These are phyloP conservation scores for Pseudorhiza aurosa DNA, from an alignment of 30 jellyfish, hydroid and myxozoan genomes.

Conservation along the genomic window DNA sequence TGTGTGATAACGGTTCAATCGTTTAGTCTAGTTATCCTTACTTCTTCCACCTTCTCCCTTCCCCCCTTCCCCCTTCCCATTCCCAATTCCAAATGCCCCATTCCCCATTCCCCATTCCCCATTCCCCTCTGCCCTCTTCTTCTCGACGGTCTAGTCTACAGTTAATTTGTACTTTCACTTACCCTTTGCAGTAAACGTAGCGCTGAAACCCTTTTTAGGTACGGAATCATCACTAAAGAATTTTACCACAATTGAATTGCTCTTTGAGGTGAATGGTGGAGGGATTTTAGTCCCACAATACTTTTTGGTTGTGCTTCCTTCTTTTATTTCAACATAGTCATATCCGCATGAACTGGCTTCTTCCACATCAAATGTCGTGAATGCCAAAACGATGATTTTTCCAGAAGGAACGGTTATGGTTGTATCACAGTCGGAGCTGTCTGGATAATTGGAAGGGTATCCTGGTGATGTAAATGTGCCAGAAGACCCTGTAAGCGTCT, in stretches of 20 bases:
- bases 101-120: too few relatives aligned
- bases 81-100: too few relatives aligned
- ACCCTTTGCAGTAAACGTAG: neutral
- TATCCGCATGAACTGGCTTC: neutral
- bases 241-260: conserved; percentile 3
- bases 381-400: neutral
- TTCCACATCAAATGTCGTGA: neutral
- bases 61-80: too few relatives aligned
- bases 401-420: conserved; percentile 1
- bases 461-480: conserved; percentile 21
- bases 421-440: neutral
- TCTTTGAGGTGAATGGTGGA: neutral
- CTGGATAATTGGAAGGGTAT: conserved; percentile 19
- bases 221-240: neutral
- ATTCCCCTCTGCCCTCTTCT: too few relatives aligned
- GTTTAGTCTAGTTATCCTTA: too few relatives aligned
- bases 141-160: too few relatives aligned
- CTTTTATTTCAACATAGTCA: conserved; percentile 6
- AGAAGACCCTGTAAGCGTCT: neutral
- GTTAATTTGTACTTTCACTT: neutral
- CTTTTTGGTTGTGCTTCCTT: conserved; percentile 3
- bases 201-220: conserved; percentile 4
- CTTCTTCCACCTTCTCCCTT: too few relatives aligned
- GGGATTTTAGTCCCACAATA: conserved; percentile 15
- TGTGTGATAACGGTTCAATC: too few relatives aligned